Percentiles rank a stretch among this genome's conserved stretches.
Conservation (phyloP, 2,113 vertebrate species). For the Gadus macrocephalus region DNA sequence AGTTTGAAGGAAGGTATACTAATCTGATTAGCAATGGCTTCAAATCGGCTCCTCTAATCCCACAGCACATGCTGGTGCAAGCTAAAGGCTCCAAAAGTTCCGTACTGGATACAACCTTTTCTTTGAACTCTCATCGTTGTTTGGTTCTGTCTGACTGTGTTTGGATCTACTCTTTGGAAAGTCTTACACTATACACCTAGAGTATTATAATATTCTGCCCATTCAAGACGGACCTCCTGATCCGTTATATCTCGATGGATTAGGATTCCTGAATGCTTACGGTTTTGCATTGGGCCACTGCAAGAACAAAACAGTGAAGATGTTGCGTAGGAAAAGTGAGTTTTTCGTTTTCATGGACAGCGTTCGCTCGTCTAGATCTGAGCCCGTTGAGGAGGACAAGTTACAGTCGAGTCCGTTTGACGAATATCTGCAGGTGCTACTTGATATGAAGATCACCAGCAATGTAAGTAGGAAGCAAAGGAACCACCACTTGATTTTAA, state of each 20-base stretch:
- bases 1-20: conserved; percentile 36
- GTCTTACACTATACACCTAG: too few species aligned
- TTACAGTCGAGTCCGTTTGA: conserved; percentile 37
- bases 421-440: conserved; percentile 60
- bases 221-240: too few species aligned
- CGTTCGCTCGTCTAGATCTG: conserved; percentile 26
- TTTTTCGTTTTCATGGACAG: conserved; percentile 60
- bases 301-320: conserved; percentile 19
- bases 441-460: conserved; percentile 65
- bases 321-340: conserved; percentile 62
- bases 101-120: conserved; percentile 14
- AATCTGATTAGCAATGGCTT: conserved; percentile 67
- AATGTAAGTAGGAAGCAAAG: conserved; percentile 56
- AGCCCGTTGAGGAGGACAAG: conserved; percentile 20
- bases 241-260: conserved; percentile 25
- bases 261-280: background rate
- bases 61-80: conserved; percentile 1
- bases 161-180: too few species aligned
- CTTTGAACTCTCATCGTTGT: background rate
- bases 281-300: background rate
- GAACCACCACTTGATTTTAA: background rate
- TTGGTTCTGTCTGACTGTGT: background rate
- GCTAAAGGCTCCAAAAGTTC: conserved; percentile 3
- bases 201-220: too few species aligned
- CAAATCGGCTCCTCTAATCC: conserved; percentile 45